Evolutionary conservation across 2,888 invertebrate genomes (phyloP), one percentile per base, ranked within the genome.

Genomic region (Protophormia terraenovae): DNA sequence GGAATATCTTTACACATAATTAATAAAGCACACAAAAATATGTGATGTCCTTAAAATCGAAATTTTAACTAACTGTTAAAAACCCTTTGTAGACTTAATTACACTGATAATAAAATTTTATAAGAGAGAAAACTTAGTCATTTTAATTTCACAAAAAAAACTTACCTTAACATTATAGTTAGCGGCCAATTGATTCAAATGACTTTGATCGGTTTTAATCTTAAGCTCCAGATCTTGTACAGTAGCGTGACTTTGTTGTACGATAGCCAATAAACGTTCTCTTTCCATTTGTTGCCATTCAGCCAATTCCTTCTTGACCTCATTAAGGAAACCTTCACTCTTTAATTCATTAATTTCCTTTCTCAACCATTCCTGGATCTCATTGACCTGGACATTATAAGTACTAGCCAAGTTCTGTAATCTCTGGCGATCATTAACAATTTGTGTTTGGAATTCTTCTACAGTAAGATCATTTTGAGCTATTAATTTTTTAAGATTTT

Each of bases 271-370:
- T 0, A 92, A 87, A 10, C 92, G 89, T 32, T 92, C 89, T 5
- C 92, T 90, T 79, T 92, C 92, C 32, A 88, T 88, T 60, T 89
- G 89, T 62, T 92, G 92, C 92, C 92, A 92, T 8, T 87, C 83
- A 0, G 84, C 89, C 58, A 92, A 80, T 80, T 92, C 90, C 45
- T 90, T 88, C 16, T 92, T 89, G 10, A 92, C 90, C 1, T 90
- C 91, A 77, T 90, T 91, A 27, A 92, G 83, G 19, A 91, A 87
- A 47, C 92, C 92, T 81, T 91, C 89, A 3, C 89, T 89, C 45
- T 91, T 90, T 78, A 92, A 88, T 14, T 90, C 88, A 45, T 90
- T 88, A 0, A 91, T 89, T 69, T 92, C 91, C 22, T 89, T 90
- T 71, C 87, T 88, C 8, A 92, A 89, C 92, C 92, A 92, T 8